Conservation (phyloP, 2,888 invertebrate genomes). For the Plebejus anna region DNA sequence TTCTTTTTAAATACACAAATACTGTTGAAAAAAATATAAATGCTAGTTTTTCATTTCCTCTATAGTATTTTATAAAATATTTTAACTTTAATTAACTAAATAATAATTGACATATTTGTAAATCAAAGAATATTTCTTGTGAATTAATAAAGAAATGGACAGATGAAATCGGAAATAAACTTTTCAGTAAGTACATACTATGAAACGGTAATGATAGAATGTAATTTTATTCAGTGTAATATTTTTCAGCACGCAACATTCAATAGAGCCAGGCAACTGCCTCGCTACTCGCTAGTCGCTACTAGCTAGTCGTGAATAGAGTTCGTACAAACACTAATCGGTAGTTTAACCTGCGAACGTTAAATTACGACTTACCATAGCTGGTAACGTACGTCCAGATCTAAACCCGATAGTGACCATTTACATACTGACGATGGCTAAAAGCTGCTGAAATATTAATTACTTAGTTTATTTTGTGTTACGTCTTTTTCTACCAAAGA, state of each 20-base stretch:
- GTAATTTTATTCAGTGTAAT: constrained; percentile 17
- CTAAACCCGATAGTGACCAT: not conserved
- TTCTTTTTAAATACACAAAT: too few species aligned
- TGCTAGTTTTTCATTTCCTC: too few species aligned
- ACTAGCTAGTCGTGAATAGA: not conserved
- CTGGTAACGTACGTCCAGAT: constrained; percentile 2
- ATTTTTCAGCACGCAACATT: constrained; percentile 7
- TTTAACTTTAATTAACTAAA: too few species aligned
- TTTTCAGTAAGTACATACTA: not conserved
- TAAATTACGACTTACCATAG: not conserved
- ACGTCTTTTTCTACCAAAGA: not conserved
- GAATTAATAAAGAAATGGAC: too few species aligned
- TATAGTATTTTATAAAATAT: too few species aligned
- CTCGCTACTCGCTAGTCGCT: too few species aligned
- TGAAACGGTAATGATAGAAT: not conserved
- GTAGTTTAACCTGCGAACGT: not conserved
- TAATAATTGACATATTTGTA: too few species aligned
- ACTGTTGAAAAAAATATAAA: too few species aligned
- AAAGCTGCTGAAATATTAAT: not conserved
- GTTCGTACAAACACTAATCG: constrained; percentile 8
- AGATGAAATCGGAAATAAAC: not conserved
- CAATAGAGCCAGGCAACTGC: not conserved
- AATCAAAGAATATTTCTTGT: too few species aligned
- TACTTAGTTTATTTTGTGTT: not conserved
- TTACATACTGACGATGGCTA: not conserved